Evolutionary conservation across 2,888 invertebrate genomes (phyloP).

Genomic region (Rotaria magnacalcarata): DNA sequence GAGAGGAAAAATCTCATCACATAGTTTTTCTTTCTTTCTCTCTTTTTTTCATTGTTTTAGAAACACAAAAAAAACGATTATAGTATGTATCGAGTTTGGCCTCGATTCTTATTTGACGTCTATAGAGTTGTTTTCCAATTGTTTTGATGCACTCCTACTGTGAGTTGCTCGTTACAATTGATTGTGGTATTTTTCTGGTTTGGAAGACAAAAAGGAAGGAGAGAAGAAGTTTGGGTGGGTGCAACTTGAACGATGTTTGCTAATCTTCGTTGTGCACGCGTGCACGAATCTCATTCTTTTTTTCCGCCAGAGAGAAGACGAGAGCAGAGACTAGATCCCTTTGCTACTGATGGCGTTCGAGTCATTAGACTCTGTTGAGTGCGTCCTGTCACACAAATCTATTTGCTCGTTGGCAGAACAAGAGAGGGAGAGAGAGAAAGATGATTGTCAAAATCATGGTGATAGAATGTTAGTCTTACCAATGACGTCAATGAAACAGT

Average conservation of each 20-base stretch:
- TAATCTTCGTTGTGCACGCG: background rate
- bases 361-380: slow-evolving; percentile 14
- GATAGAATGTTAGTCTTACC: background rate
- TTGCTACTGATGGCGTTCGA: background rate
- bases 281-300: background rate
- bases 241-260: background rate
- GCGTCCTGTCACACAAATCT: slow-evolving; percentile 12
- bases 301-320: background rate
- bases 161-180: background rate
- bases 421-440: background rate
- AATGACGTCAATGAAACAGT: slow-evolving; percentile 4
- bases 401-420: background rate
- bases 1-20: background rate
- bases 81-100: background rate
- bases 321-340: background rate
- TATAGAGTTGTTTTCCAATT: background rate
- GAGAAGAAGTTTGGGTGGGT: background rate
- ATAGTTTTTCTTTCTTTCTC: background rate
- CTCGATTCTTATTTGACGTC: background rate
- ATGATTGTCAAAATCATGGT: slow-evolving; percentile 4
- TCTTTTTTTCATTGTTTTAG: background rate
- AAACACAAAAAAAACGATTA: background rate
- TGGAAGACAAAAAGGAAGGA: background rate
- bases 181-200: background rate
- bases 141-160: slow-evolving; percentile 11